Evolutionary conservation across 2,888 invertebrate species (phyloP).

Genomic region (Agrochola litura): DNA sequence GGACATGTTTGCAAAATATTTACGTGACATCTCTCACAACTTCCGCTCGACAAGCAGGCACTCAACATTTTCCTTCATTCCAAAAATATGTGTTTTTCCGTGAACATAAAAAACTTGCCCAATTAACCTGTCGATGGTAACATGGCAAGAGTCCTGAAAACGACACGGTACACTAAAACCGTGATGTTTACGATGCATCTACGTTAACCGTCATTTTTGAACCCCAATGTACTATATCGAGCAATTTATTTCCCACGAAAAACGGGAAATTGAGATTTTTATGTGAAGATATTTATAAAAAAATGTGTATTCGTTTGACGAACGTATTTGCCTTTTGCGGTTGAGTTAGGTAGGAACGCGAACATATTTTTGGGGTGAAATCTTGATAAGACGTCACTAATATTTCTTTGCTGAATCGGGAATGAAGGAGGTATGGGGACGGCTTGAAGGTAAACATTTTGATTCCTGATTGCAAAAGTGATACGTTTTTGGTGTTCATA

Average conservation of each 20-base stretch:
- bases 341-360: constrained; percentile 57
- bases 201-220: constrained; percentile 65
- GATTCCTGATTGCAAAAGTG: constrained; percentile 39
- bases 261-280: constrained; percentile 78
- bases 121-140: constrained; percentile 65
- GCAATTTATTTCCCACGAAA: constrained; percentile 72
- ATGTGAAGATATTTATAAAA: constrained; percentile 68
- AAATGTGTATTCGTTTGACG: constrained; percentile 62
- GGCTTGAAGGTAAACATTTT: constrained; percentile 34
- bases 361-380: constrained; percentile 60
- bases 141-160: constrained; percentile 53
- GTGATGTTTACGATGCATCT: constrained; percentile 59
- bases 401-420: constrained; percentile 62
- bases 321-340: constrained; percentile 59
- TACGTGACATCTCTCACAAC: constrained; percentile 38
- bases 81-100: constrained; percentile 43
- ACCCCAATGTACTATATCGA: constrained; percentile 68
- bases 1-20: constrained; percentile 30
- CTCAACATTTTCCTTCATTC: constrained; percentile 46
- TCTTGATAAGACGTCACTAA: constrained; percentile 62
- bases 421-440: constrained; percentile 40
- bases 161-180: constrained; percentile 56
- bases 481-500: constrained; percentile 13
- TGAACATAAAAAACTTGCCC: constrained; percentile 54
- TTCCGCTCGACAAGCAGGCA: constrained; percentile 26